phyloP scores from a whole-genome alignment of 2,797 vertebrate genomes.

The Cephalopachus bancanus region DNA sequence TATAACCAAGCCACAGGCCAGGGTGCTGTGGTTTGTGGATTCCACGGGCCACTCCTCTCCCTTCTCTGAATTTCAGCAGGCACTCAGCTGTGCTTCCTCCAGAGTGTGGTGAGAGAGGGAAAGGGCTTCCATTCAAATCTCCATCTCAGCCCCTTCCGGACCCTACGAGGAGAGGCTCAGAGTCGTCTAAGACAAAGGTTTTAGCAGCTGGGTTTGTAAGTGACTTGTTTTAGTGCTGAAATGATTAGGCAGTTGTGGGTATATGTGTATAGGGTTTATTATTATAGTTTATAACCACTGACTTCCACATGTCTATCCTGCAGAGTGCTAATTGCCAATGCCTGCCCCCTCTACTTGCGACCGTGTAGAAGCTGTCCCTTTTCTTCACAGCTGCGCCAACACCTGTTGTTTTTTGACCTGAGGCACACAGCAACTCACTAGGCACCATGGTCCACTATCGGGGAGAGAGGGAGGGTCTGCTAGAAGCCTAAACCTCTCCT shows the following conservation, averaged over 20 bases:
- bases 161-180: neutral
- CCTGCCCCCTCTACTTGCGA: neutral
- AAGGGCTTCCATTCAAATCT: neutral
- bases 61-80: neutral
- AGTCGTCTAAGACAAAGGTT: neutral
- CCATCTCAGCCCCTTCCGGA: neutral
- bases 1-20: neutral
- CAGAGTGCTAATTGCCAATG: neutral
- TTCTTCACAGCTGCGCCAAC: no score
- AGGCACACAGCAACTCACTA: no score
- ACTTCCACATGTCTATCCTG: neutral
- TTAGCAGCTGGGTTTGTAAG: neutral
- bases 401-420: no score
- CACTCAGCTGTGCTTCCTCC: neutral
- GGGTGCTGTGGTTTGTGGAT: neutral
- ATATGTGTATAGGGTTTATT: neutral
- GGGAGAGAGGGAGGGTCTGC: no score
- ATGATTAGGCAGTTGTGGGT: neutral
- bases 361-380: no score
- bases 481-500: no score
- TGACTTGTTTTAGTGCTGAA: neutral
- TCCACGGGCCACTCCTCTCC: rapidly evolving
- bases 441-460: no score
- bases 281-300: neutral
- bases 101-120: neutral